Evolutionary conservation across 1,140 invertebrate genomes (phyloP).

Genomic region (Camponotus floridanus): DNA sequence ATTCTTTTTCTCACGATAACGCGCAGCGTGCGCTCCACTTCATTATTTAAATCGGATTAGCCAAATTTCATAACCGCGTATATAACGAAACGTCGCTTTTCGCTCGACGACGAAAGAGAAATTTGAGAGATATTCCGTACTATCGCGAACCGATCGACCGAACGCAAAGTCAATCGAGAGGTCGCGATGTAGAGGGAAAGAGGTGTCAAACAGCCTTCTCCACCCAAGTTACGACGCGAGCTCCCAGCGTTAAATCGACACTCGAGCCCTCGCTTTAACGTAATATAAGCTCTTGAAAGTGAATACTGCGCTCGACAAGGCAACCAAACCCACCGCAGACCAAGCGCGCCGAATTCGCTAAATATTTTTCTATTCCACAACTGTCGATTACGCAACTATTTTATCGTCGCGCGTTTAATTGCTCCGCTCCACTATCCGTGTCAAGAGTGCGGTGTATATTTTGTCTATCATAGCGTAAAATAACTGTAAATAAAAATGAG

Average conservation of each 20-base stretch:
- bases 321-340: slow-evolving; percentile 2
- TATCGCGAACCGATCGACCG: slow-evolving; percentile 13
- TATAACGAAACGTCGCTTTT: neutral
- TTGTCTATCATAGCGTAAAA: neutral
- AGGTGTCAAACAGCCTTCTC: slow-evolving; percentile 3
- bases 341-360: slow-evolving; percentile 29
- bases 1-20: slow-evolving; percentile 40
- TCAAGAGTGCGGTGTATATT: slow-evolving; percentile 41
- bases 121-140: slow-evolving; percentile 19
- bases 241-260: slow-evolving; percentile 8
- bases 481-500: neutral
- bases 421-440: slow-evolving; percentile 43
- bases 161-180: slow-evolving; percentile 29
- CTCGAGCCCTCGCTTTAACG: slow-evolving; percentile 4
- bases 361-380: slow-evolving; percentile 44
- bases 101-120: neutral
- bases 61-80: slow-evolving; percentile 49
- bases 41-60: slow-evolving; percentile 56
- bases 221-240: neutral
- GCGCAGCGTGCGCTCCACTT: neutral
- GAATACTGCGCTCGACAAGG: neutral
- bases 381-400: slow-evolving; percentile 50
- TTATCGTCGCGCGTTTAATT: slow-evolving; percentile 34
- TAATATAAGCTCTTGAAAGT: slow-evolving; percentile 27
- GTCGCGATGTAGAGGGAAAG: neutral